Percentiles rank a stretch among this genome's conserved stretches.
Evolutionary conservation across 2,113 vertebrate genomes (phyloP).

Genomic region (Oostethus manadensis): DNA sequence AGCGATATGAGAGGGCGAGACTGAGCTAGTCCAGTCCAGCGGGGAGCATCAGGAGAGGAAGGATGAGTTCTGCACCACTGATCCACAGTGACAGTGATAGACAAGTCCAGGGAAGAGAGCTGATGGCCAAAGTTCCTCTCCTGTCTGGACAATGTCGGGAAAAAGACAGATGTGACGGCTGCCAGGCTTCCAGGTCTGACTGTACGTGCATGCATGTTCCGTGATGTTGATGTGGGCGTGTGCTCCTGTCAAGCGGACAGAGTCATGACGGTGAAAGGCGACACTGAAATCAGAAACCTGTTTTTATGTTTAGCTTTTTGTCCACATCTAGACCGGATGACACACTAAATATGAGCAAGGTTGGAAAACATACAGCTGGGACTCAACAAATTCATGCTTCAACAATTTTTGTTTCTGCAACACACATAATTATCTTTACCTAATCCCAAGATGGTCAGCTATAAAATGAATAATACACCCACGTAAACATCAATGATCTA

Average conservation of each 20-base stretch:
- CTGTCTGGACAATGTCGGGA: slow-evolving; percentile 66
- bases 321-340: background rate
- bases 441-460: no score
- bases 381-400: background rate
- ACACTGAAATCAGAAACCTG: slow-evolving; percentile 47
- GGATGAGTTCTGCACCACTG: slow-evolving; percentile 72
- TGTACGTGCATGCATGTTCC: slow-evolving; percentile 36
- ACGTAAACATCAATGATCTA: no score
- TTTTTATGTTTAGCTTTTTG: slow-evolving; percentile 28
- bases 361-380: background rate
- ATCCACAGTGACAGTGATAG: slow-evolving; percentile 73
- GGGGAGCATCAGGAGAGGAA: slow-evolving; percentile 63
- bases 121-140: slow-evolving; percentile 68
- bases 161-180: slow-evolving; percentile 69
- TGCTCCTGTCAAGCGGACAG: slow-evolving; percentile 51
- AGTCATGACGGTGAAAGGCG: slow-evolving; percentile 48
- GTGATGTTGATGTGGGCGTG: slow-evolving; percentile 25
- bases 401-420: background rate
- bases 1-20: slow-evolving; percentile 62
- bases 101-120: slow-evolving; percentile 70
- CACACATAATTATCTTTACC: background rate
- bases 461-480: no score
- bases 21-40: slow-evolving; percentile 56
- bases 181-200: slow-evolving; percentile 57
- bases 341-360: background rate